phyloP scores from a whole-genome alignment of 2,113 vertebrate species.

The Ptilorrhoa leucosticta region DNA sequence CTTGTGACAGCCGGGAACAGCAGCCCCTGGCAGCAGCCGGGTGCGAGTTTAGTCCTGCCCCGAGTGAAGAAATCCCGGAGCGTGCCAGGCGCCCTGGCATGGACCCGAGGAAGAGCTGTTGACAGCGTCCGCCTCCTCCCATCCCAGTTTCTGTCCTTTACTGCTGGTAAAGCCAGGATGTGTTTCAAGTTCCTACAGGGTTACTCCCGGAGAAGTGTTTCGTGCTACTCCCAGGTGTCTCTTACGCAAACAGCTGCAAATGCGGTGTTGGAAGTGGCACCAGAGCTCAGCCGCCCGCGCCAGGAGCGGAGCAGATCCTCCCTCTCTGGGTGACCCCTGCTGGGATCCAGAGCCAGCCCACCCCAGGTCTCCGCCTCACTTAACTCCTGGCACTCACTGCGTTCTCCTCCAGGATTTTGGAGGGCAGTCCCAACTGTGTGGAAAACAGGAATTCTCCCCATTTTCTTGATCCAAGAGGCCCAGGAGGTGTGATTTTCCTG shows the following conservation, averaged over 20 bases:
- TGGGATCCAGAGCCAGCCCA: not conserved
- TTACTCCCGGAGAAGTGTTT: not conserved
- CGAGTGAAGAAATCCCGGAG: not conserved
- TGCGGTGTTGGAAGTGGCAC: not conserved
- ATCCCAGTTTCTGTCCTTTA: not conserved
- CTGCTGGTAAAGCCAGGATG: not conserved
- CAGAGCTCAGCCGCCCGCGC: accelerated
- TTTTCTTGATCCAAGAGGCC: not conserved
- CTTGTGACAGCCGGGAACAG: accelerated
- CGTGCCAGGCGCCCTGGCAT: not conserved
- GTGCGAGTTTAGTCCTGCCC: not conserved
- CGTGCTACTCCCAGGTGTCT: not conserved
- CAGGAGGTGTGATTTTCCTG: not conserved
- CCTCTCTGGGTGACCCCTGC: accelerated
- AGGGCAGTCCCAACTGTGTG: not conserved
- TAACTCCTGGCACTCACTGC: not conserved
- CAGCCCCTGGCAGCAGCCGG: not conserved
- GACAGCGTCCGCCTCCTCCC: not conserved
- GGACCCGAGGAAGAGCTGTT: not conserved
- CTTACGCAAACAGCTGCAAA: no score
- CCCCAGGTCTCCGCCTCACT: accelerated
- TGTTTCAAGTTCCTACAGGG: not conserved
- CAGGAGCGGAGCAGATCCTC: not conserved
- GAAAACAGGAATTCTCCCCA: not conserved
- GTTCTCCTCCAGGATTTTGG: not conserved